Evolutionary conservation across 2,888 invertebrate species (phyloP).

Genomic region (Callimorpha dominula): DNA sequence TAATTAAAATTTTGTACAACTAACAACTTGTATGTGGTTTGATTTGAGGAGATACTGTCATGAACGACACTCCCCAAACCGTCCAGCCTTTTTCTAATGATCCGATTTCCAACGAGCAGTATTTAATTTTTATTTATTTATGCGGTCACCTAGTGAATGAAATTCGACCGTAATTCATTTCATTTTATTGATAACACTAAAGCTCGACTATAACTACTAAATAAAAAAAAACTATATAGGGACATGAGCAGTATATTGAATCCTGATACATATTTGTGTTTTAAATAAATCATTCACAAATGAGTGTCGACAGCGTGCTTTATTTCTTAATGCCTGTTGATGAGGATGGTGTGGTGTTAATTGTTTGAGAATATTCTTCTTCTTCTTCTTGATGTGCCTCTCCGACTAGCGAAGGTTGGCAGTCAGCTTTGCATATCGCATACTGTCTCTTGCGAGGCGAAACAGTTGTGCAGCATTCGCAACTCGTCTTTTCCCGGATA

Average conservation of each 20-base stretch:
- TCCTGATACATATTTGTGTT: background rate
- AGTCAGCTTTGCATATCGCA: no score
- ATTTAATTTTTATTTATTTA: no score
- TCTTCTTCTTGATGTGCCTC: no score
- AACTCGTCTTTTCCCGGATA: no score
- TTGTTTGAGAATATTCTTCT: background rate
- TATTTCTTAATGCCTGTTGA: background rate
- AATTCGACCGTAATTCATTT: no score
- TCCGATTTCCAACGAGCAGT: background rate
- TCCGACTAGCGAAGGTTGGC: no score
- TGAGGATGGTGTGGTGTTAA: background rate
- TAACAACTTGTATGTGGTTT: background rate
- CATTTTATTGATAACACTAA: background rate
- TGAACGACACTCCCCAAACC: no score
- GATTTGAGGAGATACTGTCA: background rate
- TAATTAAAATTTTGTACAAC: background rate
- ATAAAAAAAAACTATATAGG: background rate
- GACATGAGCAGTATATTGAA: background rate
- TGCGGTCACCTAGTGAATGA: background rate
- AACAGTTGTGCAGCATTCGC: no score
- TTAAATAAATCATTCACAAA: background rate
- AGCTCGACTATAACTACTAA: background rate
- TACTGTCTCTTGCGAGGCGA: no score
- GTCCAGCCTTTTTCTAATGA: background rate
- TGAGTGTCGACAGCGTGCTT: background rate